These are phyloP conservation scores for Gerris buenoi DNA, from an alignment of 1,140 invertebrate genomes.

Conservation along the genomic window DNA sequence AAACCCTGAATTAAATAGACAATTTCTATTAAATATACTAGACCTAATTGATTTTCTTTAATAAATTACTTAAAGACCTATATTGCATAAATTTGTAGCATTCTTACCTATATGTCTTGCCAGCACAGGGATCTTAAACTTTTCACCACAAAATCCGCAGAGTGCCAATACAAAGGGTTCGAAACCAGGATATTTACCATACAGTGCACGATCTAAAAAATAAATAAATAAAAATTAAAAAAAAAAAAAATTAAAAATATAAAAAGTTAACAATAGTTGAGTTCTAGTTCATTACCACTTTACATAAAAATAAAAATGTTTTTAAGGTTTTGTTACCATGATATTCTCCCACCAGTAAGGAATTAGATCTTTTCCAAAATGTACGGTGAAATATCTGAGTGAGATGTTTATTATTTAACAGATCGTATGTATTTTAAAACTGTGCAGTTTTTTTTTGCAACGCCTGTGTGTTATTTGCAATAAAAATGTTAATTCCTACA, in stretches of 20 bases:
- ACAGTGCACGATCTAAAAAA: conserved; percentile 38
- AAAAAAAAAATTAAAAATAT: neutral
- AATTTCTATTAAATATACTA: neutral
- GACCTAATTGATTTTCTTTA: neutral
- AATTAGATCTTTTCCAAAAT: too few species aligned
- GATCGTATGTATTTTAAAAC: too few species aligned
- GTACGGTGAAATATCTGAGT: too few species aligned
- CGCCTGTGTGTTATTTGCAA: too few species aligned
- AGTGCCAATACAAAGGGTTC: conserved; percentile 44
- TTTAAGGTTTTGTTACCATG: too few species aligned
- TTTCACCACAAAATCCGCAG: conserved; percentile 44
- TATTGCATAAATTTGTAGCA: conserved; percentile 10
- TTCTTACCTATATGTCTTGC: conserved; percentile 39
- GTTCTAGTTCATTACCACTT: too few species aligned
- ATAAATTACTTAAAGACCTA: neutral
- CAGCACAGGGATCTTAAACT: conserved; percentile 44
- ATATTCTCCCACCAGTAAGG: too few species aligned
- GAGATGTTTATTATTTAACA: too few species aligned
- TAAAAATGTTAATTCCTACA: too few species aligned
- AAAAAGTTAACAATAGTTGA: too few species aligned
- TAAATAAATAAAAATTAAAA: neutral
- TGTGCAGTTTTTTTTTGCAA: too few species aligned
- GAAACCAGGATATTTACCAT: conserved; percentile 44
- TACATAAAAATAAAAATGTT: too few species aligned
- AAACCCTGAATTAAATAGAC: neutral